Percentiles rank a stretch among this genome's conserved stretches.
Evolutionary conservation across 2,113 vertebrate species (phyloP).

Genomic region (Hemibagrus wyckioides): DNA sequence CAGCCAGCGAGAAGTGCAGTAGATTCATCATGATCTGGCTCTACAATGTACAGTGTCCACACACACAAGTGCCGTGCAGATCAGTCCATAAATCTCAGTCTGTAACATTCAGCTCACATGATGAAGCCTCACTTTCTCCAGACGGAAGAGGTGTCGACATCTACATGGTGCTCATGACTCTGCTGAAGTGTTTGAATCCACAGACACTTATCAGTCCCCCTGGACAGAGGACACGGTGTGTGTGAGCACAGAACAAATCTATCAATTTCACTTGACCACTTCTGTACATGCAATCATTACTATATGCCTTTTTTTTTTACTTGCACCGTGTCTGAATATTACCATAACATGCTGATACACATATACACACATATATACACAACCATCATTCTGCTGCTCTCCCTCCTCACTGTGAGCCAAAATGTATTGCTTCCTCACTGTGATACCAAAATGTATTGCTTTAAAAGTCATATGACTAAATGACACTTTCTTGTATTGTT

Average conservation of each 20-base stretch:
- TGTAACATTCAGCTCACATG: conserved; percentile 63
- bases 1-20: conserved; percentile 68
- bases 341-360: background rate
- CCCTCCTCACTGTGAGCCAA: background rate
- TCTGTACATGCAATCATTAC: conserved; percentile 36
- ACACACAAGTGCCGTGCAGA: conserved; percentile 69
- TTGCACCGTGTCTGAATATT: background rate
- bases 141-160: conserved; percentile 55
- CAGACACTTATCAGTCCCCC: conserved; percentile 58
- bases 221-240: conserved; percentile 46
- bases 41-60: conserved; percentile 63
- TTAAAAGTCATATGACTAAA: background rate
- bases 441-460: background rate
- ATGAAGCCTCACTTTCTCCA: conserved; percentile 68
- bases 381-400: background rate
- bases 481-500: background rate
- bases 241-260: conserved; percentile 58
- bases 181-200: conserved; percentile 56
- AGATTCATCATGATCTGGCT: conserved; percentile 72
- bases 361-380: background rate
- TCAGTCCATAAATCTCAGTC: conserved; percentile 76
- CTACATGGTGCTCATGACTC: conserved; percentile 72
- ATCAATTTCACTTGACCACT: conserved; percentile 63
- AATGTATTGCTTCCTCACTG: too few relatives aligned
- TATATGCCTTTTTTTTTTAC: background rate